A percentile compares a stretch with the other conserved stretches of the same genome.
Evolutionary conservation across 2,113 vertebrate genomes (phyloP).

Genomic region (Chionis minor): DNA sequence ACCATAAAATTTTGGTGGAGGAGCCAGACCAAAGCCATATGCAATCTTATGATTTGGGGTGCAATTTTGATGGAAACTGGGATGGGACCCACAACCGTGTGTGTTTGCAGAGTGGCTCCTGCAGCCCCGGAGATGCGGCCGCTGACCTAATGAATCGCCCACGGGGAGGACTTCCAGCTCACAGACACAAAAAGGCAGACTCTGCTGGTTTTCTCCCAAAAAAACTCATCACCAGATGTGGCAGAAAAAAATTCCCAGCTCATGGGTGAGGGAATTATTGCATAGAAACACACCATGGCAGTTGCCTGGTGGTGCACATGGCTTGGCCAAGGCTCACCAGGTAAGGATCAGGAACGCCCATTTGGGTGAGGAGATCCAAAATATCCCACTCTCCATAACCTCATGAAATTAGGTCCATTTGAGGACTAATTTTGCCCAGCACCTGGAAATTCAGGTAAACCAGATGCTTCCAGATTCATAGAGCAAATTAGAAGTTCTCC

Average conservation of each 20-base stretch:
- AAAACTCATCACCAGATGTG: background rate
- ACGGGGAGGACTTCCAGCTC: background rate
- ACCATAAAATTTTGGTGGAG: background rate
- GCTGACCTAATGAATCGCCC: background rate
- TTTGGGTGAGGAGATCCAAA: background rate
- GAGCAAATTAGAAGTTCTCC: background rate
- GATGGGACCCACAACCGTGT: accelerated
- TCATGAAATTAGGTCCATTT: background rate
- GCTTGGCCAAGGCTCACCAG: background rate
- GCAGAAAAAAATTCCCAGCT: background rate
- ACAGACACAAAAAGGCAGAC: background rate
- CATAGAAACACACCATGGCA: accelerated
- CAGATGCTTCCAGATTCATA: background rate
- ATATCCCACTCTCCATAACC: background rate
- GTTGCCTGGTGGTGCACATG: background rate
- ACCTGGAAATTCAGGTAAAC: background rate
- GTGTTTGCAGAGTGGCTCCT: background rate
- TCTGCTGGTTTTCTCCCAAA: background rate
- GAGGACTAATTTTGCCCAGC: background rate
- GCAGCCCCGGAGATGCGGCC: background rate
- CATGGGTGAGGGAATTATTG: background rate
- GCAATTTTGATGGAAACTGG: background rate
- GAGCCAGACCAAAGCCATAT: background rate
- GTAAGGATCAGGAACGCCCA: background rate
- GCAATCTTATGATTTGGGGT: background rate